These are phyloP conservation scores for Loxodonta africana DNA, from an alignment of 2,113 vertebrate genomes.

Conservation along the genomic window DNA sequence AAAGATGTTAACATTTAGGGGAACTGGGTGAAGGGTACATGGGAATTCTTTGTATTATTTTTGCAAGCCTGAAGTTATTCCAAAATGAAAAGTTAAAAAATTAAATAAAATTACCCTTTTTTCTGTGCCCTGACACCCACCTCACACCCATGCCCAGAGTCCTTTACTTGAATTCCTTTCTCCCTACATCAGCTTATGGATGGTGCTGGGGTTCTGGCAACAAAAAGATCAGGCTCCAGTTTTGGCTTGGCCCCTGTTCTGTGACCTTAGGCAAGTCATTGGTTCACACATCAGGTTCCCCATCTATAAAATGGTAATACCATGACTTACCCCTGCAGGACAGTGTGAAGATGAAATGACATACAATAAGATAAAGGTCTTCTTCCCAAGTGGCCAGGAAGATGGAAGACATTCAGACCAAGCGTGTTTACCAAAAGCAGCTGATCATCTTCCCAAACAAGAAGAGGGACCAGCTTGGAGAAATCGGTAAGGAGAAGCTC, in stretches of 20 bases:
- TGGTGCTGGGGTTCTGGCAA: neutral
- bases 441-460: constrained; percentile 98
- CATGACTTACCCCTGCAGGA: neutral
- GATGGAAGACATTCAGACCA: neutral
- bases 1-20: neutral
- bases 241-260: neutral
- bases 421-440: constrained; percentile 95
- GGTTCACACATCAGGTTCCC: neutral
- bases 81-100: constrained; percentile 37
- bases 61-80: neutral
- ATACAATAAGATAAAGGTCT: neutral
- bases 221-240: neutral
- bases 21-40: neutral
- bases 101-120: neutral
- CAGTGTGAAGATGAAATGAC: neutral
- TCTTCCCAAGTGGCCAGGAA: neutral
- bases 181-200: neutral
- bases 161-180: neutral
- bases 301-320: neutral
- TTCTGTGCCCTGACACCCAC: neutral
- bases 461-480: constrained; percentile 94
- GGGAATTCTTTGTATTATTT: neutral
- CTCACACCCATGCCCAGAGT: neutral
- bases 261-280: neutral
- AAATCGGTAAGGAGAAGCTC: constrained; percentile 95